Percentiles rank a stretch among this genome's conserved stretches.
Conservation (phyloP, 2,113 vertebrate species). For the Bothrops jararaca region DNA sequence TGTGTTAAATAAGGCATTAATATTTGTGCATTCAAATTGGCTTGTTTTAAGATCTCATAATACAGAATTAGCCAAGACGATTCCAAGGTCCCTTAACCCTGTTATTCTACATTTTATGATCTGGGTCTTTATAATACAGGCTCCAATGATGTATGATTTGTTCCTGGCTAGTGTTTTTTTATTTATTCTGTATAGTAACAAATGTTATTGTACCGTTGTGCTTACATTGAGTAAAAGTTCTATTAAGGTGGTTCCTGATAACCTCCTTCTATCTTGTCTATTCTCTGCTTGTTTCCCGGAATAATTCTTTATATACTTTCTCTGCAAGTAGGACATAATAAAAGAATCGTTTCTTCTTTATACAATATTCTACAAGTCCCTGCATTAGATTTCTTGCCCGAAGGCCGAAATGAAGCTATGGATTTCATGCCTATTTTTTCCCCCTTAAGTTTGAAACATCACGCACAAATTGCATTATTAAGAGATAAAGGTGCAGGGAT, state of each 20-base stretch:
- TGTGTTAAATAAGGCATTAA: conserved; percentile 18
- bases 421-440: background rate
- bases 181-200: background rate
- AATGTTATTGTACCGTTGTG: background rate
- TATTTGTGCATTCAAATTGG: background rate
- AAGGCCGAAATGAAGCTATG: background rate
- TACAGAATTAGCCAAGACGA: background rate
- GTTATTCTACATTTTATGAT: background rate
- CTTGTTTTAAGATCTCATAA: background rate
- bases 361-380: background rate
- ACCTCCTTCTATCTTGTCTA: background rate
- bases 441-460: background rate
- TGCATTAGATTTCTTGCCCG: background rate
- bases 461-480: background rate
- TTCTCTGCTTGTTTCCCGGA: background rate
- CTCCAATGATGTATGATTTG: too few species aligned
- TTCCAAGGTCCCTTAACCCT: background rate
- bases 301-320: background rate
- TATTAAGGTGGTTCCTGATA: background rate
- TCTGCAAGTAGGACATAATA: background rate
- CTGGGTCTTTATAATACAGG: background rate
- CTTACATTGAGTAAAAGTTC: background rate
- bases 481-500: background rate
- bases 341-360: background rate
- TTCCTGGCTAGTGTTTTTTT: background rate